Conservation (phyloP, 2,797 vertebrate genomes). For the Rhabdophis nuchalis region DNA sequence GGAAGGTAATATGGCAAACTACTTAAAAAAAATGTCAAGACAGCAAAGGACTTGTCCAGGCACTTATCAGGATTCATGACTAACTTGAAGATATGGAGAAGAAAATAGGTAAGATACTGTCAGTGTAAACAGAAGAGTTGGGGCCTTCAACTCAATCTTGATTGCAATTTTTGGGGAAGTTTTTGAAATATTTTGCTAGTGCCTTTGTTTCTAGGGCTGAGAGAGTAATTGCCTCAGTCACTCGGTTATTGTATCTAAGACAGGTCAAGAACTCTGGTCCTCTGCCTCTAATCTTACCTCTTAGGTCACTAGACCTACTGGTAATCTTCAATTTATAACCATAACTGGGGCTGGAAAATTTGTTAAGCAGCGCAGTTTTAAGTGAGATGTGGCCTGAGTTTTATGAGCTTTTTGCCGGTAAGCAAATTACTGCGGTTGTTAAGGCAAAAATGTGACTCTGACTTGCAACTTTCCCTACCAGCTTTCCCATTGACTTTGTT, state of each 20-base stretch:
- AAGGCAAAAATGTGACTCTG: neutral
- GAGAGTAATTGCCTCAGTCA: neutral
- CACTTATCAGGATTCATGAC: neutral
- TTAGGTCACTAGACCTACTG: neutral
- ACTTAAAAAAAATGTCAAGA: neutral
- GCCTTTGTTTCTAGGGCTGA: neutral
- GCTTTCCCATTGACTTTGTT: neutral
- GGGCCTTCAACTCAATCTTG: neutral
- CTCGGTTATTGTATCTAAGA: neutral
- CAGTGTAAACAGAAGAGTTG: slow-evolving; percentile 7
- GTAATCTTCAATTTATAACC: neutral
- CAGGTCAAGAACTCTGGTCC: neutral
- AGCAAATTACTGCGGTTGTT: neutral
- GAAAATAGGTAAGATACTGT: neutral
- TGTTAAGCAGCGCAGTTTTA: neutral
- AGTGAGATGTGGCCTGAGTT: neutral
- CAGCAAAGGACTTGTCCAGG: neutral
- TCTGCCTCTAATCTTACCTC: neutral
- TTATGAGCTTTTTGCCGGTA: neutral
- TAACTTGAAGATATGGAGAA: neutral
- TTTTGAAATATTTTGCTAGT: neutral
- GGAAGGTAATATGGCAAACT: neutral
- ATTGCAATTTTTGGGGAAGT: neutral
- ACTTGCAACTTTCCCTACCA: neutral
- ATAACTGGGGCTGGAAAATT: neutral